Conservation (phyloP, 2,797 vertebrate genomes). For the Enteromius thamalakanensis region DNA sequence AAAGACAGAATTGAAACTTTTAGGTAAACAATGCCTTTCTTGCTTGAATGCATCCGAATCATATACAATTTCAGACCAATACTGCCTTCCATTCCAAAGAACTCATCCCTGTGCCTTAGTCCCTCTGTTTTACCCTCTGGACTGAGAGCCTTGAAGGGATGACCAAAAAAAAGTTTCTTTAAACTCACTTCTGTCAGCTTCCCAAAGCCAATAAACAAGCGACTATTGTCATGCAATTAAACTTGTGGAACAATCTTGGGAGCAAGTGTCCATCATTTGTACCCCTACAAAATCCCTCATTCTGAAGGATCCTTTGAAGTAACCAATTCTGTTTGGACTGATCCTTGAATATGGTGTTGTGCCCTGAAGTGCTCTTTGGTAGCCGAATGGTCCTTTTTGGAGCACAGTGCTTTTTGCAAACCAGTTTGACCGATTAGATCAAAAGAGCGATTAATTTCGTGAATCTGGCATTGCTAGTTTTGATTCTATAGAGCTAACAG, state of each 20-base stretch:
- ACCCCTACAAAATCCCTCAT: neutral
- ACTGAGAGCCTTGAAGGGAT: neutral
- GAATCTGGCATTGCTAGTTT: neutral
- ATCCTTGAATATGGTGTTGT: neutral
- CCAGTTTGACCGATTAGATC: neutral
- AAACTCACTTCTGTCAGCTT: neutral
- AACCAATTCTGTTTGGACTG: neutral
- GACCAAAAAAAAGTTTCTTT: neutral
- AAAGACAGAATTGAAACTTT: neutral
- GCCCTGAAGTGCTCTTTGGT: neutral
- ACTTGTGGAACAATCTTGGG: neutral
- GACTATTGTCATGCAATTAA: neutral
- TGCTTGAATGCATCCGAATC: neutral
- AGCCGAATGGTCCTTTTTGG: neutral
- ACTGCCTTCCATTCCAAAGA: neutral
- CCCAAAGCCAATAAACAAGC: neutral
- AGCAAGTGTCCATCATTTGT: neutral
- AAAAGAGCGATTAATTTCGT: neutral
- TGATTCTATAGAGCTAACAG: neutral
- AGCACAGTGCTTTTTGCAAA: neutral
- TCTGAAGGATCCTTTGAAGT: neutral
- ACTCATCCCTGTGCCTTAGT: neutral
- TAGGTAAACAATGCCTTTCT: neutral
- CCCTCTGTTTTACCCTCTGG: neutral
- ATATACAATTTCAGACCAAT: neutral